phyloP scores from a whole-genome alignment of 2,113 vertebrate species.

The Mesoclemmys tuberculata region DNA sequence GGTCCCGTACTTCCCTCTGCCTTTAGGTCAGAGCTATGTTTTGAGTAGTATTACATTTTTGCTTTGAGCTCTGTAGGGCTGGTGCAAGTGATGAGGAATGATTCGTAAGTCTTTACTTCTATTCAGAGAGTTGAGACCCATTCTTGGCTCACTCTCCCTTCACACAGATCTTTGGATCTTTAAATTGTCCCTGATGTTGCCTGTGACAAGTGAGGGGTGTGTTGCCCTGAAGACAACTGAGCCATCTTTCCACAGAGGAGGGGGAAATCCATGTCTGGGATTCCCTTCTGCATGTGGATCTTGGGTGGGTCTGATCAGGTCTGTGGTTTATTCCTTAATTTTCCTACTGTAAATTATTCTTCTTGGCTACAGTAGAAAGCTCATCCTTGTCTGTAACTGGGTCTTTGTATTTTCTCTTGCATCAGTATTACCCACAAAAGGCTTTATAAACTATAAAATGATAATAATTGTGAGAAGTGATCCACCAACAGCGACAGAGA shows the following conservation, averaged over 20 bases:
- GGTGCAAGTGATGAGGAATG: not conserved
- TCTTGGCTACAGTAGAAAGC: not conserved
- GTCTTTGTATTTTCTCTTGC: not conserved
- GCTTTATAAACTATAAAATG: not conserved
- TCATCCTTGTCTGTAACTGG: not conserved
- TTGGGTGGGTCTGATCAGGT: not conserved
- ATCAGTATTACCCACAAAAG: not conserved
- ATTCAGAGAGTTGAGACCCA: not conserved
- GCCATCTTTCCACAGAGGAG: not conserved
- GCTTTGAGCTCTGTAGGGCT: not conserved
- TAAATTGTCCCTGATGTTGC: not conserved
- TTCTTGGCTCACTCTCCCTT: not conserved
- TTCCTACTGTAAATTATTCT: not conserved
- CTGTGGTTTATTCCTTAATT: not conserved
- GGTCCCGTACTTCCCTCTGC: not conserved
- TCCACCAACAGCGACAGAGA: not conserved
- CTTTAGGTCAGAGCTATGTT: not conserved
- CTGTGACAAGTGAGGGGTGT: not conserved
- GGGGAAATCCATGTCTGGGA: not conserved
- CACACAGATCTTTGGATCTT: not conserved
- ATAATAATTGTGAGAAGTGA: not conserved
- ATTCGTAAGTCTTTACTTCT: not conserved
- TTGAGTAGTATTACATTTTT: slow-evolving; percentile 30
- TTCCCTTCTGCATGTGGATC: not conserved
- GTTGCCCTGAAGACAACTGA: not conserved